A percentile compares a stretch with the other conserved stretches of the same genome.
Conservation (phyloP, 2,888 invertebrate genomes). For the Platycheirus rosarum region DNA sequence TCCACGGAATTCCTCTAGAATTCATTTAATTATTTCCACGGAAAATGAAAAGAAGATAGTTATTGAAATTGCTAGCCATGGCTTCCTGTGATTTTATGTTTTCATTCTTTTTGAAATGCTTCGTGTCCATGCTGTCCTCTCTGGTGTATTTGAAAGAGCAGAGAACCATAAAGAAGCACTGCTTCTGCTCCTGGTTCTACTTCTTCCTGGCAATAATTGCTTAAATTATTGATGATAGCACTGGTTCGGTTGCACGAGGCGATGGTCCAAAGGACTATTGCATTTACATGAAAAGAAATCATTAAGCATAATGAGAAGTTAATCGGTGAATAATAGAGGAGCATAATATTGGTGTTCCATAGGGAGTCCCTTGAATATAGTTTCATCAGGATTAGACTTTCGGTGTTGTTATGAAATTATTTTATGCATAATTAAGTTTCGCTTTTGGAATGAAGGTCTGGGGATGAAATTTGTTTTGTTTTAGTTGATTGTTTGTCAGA, state of each 20-base stretch:
- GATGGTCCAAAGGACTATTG: slow-evolving; percentile 15
- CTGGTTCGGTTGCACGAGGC: slow-evolving; percentile 12
- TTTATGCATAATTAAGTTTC: slow-evolving; percentile 26
- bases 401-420: slow-evolving; percentile 21
- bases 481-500: no score
- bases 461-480: neutral
- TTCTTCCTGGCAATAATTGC: slow-evolving; percentile 39
- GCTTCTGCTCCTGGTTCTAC: slow-evolving; percentile 1
- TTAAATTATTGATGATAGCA: slow-evolving; percentile 57
- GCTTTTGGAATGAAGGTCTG: neutral
- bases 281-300: slow-evolving; percentile 47
- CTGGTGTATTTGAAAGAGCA: slow-evolving; percentile 4
- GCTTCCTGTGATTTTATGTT: neutral
- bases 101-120: neutral
- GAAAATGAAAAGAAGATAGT: slow-evolving; percentile 18
- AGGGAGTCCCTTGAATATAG: slow-evolving; percentile 13
- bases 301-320: slow-evolving; percentile 57
- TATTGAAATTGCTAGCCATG: slow-evolving; percentile 15
- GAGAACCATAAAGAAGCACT: neutral
- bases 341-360: slow-evolving; percentile 40
- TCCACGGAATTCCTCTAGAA: neutral
- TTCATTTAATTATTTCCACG: slow-evolving; percentile 2
- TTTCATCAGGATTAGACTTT: slow-evolving; percentile 34
- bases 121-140: slow-evolving; percentile 3
- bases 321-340: slow-evolving; percentile 64